Evolutionary conservation across 1,140 invertebrate genomes (phyloP), one percentile per base, ranked within the genome.

Genomic region (Drosophila nannoptera): DNA sequence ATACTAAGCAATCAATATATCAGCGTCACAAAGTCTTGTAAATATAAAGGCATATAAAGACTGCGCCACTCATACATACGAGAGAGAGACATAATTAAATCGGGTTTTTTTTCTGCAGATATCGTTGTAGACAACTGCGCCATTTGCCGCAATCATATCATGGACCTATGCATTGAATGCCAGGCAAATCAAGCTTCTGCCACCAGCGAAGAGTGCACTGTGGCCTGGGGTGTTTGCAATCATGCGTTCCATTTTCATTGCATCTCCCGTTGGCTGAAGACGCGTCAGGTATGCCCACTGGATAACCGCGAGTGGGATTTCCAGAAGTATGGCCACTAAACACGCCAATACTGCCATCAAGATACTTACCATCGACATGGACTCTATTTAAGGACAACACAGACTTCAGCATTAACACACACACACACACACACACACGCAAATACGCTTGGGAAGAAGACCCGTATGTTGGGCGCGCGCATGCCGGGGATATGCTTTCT

Each of bases 271-370:
- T 99, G 98, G 98, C 92, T 99, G 60, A 99, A 99, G 91, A 99
- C 98, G 55, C 92, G 98, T 75, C 98, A 99, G 92, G 98, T 99
- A 2, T 99, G 98, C 90, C 98, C 98, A 4, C 90, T 99, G 61
- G 98, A 99, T 89, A 99, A 99, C 90, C 94, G 98, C 90, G 98
- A 99, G 92, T 99, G 98, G 98, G 98, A 99, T 90, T 99, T 99
- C 92, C 98, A 99, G 90, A 99, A 99, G 94, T 99, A 94, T 61
- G 76, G 88, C 8, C 84, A 89, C 59, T 89, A 82, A 46, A 16
- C n/a, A 5, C 64, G 22, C 8, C 16, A 50, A 16, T 5, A 45
- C 29, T 7, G 16, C 29, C 16, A 14, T 42, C 5, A 11, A n/a
- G 0, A 16, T 12, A 16, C 38, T 22, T 8, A 16, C 32, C 31